Base-by-base conservation (phyloP, 2,888 invertebrate species). In the Hipparchia sbordonii region DNA sequence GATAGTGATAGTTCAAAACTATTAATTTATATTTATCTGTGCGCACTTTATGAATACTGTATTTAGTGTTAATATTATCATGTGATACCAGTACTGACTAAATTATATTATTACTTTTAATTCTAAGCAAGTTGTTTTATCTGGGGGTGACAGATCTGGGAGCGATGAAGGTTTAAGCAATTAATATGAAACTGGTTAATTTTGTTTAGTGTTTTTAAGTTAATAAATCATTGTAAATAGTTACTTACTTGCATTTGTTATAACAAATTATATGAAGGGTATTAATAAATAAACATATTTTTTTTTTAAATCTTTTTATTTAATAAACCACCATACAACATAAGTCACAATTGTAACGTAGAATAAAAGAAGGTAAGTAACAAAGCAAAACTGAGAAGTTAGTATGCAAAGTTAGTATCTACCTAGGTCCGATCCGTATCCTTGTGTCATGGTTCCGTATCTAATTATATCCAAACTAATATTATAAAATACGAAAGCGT, bases 41-140 rank as follows among this genome's bases (percentile, higher is more conserved):
- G 2, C 8, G 12, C 61, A 5, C 8, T n/a, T n/a, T 8, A 59
- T 57, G 12, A 10, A 79, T 79, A 77, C 81, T 78, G 77, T 76
- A 72, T 74, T 76, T 80, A 81, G 79, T 76, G 78, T 80, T 79
- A 79, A 77, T 81, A 80, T 81, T 79, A 72, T 83, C 83, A 85
- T 83, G 84, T 86, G 84, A 85, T 84, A 85, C 83, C 82, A 82
- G 84, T 86, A 86, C 86, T 85, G 85, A 87, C 81, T 88, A 85
- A 86, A 84, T 85, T 85, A 84, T 85, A 84, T 81, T 85, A 77
- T 82, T 84, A 80, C 82, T 83, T 80, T 79, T 78, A 81, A 79
- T 80, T 46, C 77, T 81, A 83, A 83, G 80, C 81, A 80, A 69
- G 82, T 82, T 79, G 82, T 81, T 81, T 81, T 79, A 81, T 80